Evolutionary conservation across 2,797 vertebrate species (phyloP), one percentile per base, ranked within the genome.

Genomic region (Salarias fasciatus): DNA sequence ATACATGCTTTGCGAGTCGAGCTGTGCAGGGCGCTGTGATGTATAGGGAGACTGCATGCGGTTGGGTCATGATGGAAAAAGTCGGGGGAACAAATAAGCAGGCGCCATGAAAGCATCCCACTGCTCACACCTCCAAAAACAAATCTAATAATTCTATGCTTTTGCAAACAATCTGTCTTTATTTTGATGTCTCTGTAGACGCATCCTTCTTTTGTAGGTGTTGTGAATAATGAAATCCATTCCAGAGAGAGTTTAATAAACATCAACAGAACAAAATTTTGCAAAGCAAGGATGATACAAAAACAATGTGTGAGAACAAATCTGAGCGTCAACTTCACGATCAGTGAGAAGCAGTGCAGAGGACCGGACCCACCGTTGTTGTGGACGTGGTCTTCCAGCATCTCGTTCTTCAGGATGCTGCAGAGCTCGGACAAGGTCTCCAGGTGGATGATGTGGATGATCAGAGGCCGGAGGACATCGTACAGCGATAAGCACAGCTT

Each of bases 361-460:
- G 6, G 33, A 9, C 33, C 9, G 1, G 8, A 63, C 79, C 11
- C 90, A 98, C 98, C 93, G 30, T 98, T 99, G 82, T 98, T 98
- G 45, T 95, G 95, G n/a, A 98, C 95, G 1, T 99, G 98, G 79
- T 99, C 98, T 79, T 99, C 98, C 72, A 99, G 92, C 94, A 99
- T 99, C 87, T 99, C 98, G 18, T 96, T 99, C 92, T 99, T 99
- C 43, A 99, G 94, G 84, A 99, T 99, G 43, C 97, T 94, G 18
- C 98, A 99, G 80, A 99, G 97, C 84, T 99, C 98, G 0, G 98
- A 97, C 14, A 99, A 90, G 0, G 98, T 99, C 89, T 99, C 98
- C 87, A 99, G 90, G 85, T 99, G 98, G 81, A 98, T 93, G 75
- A 99, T 94, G 57, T 99, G 97, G 87, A 99, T 99, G 82, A 99